Evolutionary conservation across 2,113 vertebrate genomes (phyloP), one percentile per base, ranked within the genome.

Genomic region (Amphilophus citrinellus): DNA sequence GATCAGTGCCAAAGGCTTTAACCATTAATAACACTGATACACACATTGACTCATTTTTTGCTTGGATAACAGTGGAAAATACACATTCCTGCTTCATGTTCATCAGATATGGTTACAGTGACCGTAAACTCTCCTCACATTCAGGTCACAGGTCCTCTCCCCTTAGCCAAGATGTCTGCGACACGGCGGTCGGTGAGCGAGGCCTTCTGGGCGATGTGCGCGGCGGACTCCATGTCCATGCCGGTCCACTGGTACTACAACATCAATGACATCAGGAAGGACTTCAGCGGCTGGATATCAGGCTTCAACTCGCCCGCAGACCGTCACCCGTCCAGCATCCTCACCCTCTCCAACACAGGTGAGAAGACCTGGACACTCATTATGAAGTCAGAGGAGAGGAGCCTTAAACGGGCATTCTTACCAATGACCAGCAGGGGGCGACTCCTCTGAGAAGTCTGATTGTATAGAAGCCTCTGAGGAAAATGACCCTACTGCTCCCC

Each of bases 241-340:
- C 95, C 95, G 0, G 95, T 94, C 7, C 95, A 96, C 89, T 96
- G 95, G 95, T 96, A 92, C 80, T 95, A 95, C 61, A 30, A 89
- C 77, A 47, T 93, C n/a, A 42, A 63, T 0, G 88, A 95, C 90
- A 96, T 96, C 88, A 65, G 44, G n/a, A 79, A 44, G 4, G 92
- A 95, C 68, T 95, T 95, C 5, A 85, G 84, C 0, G 92, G 90
- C 44, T 95, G 94, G 94, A 95, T 96, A 7, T 53, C 77, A 0
- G 87, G 84, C 2, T 88, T 95, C 57, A 82, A 11, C 4, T 3
- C 88, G 0, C 95, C 95, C 9, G 60, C 77, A 32, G 30, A 53
- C 9, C 66, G 18, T 58, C 95, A 96, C 84, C 94, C 95, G 0
- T 94, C 94, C 86, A 95, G 95, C 82, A 95, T 96, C 81, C 89